phyloP scores from a whole-genome alignment of 2,797 vertebrate genomes.

The Labroides dimidiatus region DNA sequence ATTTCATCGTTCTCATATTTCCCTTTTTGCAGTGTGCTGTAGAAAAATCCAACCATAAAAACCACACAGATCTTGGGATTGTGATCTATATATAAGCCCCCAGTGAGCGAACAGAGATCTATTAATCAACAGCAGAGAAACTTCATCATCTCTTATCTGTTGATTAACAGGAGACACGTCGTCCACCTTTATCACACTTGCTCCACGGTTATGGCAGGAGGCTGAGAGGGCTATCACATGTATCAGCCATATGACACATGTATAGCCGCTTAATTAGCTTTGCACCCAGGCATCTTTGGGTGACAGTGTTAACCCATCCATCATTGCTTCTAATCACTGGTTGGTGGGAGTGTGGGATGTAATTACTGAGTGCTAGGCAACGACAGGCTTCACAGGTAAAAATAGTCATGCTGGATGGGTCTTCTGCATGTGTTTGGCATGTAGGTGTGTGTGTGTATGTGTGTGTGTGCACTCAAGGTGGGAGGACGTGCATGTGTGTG shows the following conservation, averaged over 20 bases:
- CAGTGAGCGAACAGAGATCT: slow-evolving; percentile 27
- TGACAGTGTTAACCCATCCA: slow-evolving; percentile 79
- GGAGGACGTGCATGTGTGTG: slow-evolving; percentile 1
- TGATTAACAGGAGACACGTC: slow-evolving; percentile 63
- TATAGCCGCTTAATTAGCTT: slow-evolving; percentile 73
- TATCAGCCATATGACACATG: slow-evolving; percentile 74
- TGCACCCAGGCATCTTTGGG: slow-evolving; percentile 66
- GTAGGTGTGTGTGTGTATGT: slow-evolving; percentile 42
- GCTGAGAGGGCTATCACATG: slow-evolving; percentile 66
- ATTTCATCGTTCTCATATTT: neutral
- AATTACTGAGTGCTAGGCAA: slow-evolving; percentile 81
- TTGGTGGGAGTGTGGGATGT: slow-evolving; percentile 72
- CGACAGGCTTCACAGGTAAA: slow-evolving; percentile 79
- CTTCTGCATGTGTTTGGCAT: slow-evolving; percentile 63
- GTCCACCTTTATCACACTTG: slow-evolving; percentile 65
- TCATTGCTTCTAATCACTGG: slow-evolving; percentile 76
- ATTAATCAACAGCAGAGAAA: slow-evolving; percentile 54
- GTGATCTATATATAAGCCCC: slow-evolving; percentile 14
- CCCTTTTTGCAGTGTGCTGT: neutral
- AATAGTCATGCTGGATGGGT: slow-evolving; percentile 73
- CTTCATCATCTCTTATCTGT: slow-evolving; percentile 75
- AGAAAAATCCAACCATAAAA: slow-evolving; percentile 7
- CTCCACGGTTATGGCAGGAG: slow-evolving; percentile 53
- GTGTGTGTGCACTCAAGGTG: slow-evolving; percentile 23
- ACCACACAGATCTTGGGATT: slow-evolving; percentile 5